Evolutionary conservation across 1,140 invertebrate genomes (phyloP).

Genomic region (Brachionus rubens): DNA sequence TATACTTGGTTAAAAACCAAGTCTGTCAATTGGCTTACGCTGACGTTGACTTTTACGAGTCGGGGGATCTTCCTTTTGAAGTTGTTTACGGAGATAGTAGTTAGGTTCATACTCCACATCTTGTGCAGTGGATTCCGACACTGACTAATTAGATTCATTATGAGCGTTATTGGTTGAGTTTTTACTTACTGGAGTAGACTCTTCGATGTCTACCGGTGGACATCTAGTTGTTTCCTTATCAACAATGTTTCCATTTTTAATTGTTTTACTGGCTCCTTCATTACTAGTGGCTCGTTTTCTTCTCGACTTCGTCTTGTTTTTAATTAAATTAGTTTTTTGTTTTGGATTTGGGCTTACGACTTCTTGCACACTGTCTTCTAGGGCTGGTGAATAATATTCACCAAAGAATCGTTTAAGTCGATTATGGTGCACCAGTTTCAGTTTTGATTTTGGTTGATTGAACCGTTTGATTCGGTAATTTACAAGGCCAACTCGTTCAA

Average conservation of each 20-base stretch:
- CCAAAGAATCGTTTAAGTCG: neutral
- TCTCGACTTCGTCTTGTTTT: neutral
- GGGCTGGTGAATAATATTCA: neutral
- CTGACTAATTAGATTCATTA: neutral
- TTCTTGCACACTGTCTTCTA: neutral
- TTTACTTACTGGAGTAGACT: neutral
- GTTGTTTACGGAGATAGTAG: neutral
- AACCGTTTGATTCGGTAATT: neutral
- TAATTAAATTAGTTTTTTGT: neutral
- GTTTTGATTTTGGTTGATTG: neutral
- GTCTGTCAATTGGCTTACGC: neutral
- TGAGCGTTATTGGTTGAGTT: neutral
- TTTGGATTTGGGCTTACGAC: neutral
- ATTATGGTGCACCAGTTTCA: neutral
- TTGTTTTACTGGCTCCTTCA: too few relatives aligned
- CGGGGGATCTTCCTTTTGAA: neutral
- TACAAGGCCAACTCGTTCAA: neutral
- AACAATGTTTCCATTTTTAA: too few relatives aligned
- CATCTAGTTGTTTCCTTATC: too few relatives aligned
- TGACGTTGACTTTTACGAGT: neutral
- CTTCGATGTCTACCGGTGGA: too few relatives aligned
- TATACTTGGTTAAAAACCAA: too few relatives aligned
- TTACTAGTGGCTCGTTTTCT: neutral
- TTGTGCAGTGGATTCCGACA: conserved; percentile 3
- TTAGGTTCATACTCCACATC: neutral